These are phyloP conservation scores for Pitangus sulphuratus DNA, from an alignment of 2,797 vertebrate genomes.

Conservation along the genomic window DNA sequence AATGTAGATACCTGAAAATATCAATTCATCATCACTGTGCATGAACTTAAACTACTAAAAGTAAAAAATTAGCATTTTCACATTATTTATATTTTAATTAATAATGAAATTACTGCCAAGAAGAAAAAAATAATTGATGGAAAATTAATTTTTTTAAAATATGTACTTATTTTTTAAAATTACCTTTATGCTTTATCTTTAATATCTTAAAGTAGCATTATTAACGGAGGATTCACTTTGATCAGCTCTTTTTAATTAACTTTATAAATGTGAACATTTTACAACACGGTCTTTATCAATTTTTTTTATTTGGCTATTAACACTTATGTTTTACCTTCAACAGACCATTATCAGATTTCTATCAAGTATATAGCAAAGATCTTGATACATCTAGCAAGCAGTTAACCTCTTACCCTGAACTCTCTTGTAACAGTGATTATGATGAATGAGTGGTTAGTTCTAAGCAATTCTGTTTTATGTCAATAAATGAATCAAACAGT, in stretches of 20 bases:
- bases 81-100: slow-evolving; percentile 66
- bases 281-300: slow-evolving; percentile 36
- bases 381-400: slow-evolving; percentile 53
- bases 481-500: slow-evolving; percentile 67
- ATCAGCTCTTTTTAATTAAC: slow-evolving; percentile 68
- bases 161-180: slow-evolving; percentile 59
- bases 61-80: slow-evolving; percentile 62
- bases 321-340: slow-evolving; percentile 58
- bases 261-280: slow-evolving; percentile 65
- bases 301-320: slow-evolving; percentile 67
- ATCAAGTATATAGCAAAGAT: slow-evolving; percentile 21
- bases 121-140: background rate
- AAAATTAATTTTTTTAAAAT: slow-evolving; percentile 44
- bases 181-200: slow-evolving; percentile 65
- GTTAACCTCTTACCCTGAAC: slow-evolving; percentile 64
- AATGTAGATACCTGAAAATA: slow-evolving; percentile 61
- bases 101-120: slow-evolving; percentile 1
- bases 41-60: slow-evolving; percentile 63
- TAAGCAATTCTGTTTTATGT: slow-evolving; percentile 65
- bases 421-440: slow-evolving; percentile 52
- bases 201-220: slow-evolving; percentile 61
- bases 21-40: slow-evolving; percentile 52
- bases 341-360: slow-evolving; percentile 50
- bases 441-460: slow-evolving; percentile 63
- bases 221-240: slow-evolving; percentile 55